Percentiles rank a stretch among this genome's conserved stretches.
Conservation (phyloP, 2,113 vertebrate species). For the Peromyscus californicus region DNA sequence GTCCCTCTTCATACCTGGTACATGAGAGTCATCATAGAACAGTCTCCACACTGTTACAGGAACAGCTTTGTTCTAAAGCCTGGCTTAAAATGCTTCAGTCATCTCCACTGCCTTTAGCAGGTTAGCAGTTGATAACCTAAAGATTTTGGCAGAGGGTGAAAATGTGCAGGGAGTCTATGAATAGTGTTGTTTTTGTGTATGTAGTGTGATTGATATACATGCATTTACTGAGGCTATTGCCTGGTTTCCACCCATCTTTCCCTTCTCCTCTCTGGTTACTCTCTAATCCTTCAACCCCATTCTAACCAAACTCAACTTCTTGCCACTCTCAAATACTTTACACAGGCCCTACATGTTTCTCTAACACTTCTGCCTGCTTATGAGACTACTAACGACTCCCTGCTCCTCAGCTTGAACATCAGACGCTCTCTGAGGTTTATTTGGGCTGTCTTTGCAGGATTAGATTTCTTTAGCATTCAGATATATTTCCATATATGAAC, state of each 20-base stretch:
- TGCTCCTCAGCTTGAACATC: not conserved
- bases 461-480: not conserved
- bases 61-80: constrained; percentile 10
- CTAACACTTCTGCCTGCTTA: not conserved
- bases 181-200: not conserved
- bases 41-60: not conserved
- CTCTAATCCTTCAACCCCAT: not conserved
- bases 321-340: constrained; percentile 10
- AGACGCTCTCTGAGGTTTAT: not conserved
- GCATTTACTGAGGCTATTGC: not conserved
- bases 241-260: not conserved
- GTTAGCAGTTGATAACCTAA: not conserved
- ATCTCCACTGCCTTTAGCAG: not conserved
- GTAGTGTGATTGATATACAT: not conserved
- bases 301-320: not conserved
- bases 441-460: not conserved
- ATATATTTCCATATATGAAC: not conserved
- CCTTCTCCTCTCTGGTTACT: not conserved
- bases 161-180: not conserved
- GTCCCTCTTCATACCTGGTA: constrained; percentile 10
- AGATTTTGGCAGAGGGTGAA: not conserved
- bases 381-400: not conserved
- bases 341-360: not conserved
- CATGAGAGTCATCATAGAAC: not conserved
- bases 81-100: not conserved